phyloP scores from a whole-genome alignment of 1,140 invertebrate genomes.

The Drosophila nigrodunni region DNA sequence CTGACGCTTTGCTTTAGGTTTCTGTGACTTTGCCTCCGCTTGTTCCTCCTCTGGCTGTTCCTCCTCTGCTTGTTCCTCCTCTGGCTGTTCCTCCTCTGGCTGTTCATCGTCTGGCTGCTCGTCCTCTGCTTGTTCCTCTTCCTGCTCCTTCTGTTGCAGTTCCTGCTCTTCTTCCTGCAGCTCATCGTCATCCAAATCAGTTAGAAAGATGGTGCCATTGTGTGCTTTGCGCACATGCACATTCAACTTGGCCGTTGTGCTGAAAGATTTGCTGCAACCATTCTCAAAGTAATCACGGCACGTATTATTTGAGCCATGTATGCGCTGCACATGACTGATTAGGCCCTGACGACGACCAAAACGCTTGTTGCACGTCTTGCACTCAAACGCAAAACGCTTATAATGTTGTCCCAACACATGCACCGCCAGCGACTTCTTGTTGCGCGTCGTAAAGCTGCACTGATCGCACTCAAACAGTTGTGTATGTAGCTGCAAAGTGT shows the following conservation, averaged over 20 bases:
- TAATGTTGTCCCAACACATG: constrained; percentile 69
- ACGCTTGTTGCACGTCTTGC: constrained; percentile 58
- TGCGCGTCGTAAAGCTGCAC: constrained; percentile 70
- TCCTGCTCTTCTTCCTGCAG: constrained; percentile 25
- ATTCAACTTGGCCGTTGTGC: constrained; percentile 40
- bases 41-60: constrained; percentile 37
- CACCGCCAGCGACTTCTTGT: constrained; percentile 71
- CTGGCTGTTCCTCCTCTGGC: constrained; percentile 21
- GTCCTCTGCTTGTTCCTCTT: constrained; percentile 38
- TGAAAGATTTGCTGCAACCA: constrained; percentile 57
- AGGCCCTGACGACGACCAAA: constrained; percentile 71
- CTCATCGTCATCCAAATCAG: constrained; percentile 38
- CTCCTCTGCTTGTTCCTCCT: not conserved
- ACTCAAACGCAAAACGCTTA: constrained; percentile 61
- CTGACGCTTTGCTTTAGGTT: not conserved
- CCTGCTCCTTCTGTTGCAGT: constrained; percentile 15
- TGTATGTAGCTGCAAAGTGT: constrained; percentile 46
- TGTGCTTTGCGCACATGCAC: constrained; percentile 61
- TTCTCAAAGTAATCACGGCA: constrained; percentile 49
- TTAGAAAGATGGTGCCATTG: constrained; percentile 23
- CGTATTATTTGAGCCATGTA: constrained; percentile 43
- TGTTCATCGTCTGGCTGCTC: constrained; percentile 30
- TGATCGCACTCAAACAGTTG: constrained; percentile 59
- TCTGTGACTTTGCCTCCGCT: not conserved
- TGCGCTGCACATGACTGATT: constrained; percentile 66